Percentiles rank a stretch among this genome's conserved stretches.
Conservation (phyloP, 2,888 invertebrate genomes). For the Phaonia tiefii region DNA sequence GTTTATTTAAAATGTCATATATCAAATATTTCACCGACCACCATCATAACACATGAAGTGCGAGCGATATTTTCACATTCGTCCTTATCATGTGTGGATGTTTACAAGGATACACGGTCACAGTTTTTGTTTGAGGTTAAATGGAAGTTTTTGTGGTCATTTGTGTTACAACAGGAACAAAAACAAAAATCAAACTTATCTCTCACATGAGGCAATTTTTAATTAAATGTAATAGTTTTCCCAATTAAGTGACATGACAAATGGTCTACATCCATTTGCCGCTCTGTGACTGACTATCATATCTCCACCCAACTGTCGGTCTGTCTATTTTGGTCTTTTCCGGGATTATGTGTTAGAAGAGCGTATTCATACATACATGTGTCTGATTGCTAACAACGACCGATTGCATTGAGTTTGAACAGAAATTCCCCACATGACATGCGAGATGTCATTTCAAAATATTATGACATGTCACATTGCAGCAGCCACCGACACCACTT, state of each 20-base stretch:
- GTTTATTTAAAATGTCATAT: conserved; percentile 31
- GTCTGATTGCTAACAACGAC: not conserved
- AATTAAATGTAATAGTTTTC: conserved; percentile 66
- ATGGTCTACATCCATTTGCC: conserved; percentile 61
- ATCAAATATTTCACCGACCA: not conserved
- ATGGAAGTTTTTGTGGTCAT: conserved; percentile 10
- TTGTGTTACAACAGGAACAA: not conserved
- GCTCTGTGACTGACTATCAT: conserved; percentile 28
- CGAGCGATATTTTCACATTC: not conserved
- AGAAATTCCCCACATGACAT: conserved; percentile 60
- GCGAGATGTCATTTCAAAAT: conserved; percentile 63
- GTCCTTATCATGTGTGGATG: not conserved
- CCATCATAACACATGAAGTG: not conserved
- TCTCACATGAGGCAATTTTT: conserved; percentile 58
- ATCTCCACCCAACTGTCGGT: conserved; percentile 4
- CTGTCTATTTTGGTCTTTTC: conserved; percentile 17
- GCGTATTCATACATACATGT: conserved; percentile 7
- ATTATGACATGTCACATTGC: conserved; percentile 63
- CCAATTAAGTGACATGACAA: conserved; percentile 67
- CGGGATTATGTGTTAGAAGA: not conserved
- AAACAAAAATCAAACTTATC: not conserved
- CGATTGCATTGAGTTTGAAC: conserved; percentile 7
- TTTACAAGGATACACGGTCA: not conserved
- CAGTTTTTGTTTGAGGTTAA: conserved; percentile 19
- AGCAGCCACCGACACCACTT: conserved; percentile 62